These are phyloP conservation scores for Brachyhypopomus occidentalis DNA, from an alignment of 2,113 vertebrate species.

Conservation along the genomic window DNA sequence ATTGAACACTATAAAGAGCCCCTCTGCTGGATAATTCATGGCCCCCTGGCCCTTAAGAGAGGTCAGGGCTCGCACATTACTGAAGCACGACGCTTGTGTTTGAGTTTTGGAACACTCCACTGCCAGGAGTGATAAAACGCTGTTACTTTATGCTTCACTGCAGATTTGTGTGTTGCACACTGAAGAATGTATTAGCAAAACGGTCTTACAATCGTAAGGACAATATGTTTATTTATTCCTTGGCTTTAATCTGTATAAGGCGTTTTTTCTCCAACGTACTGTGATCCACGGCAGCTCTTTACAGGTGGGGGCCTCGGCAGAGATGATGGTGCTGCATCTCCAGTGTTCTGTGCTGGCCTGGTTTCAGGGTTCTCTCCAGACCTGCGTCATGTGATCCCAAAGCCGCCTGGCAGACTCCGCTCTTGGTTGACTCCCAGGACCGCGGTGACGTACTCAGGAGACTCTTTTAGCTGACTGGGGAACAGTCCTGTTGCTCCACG, in stretches of 20 bases:
- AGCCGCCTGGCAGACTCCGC: constrained; percentile 7
- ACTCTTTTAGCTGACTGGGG: constrained; percentile 12
- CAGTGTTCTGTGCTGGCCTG: too few species aligned
- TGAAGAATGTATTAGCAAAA: too few species aligned
- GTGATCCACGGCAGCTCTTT: neutral
- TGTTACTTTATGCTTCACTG: too few species aligned
- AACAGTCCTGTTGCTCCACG: constrained; percentile 25
- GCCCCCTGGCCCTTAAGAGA: neutral
- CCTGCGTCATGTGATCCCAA: too few species aligned
- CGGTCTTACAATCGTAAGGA: too few species aligned
- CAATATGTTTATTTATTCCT: too few species aligned
- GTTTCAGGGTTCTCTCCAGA: too few species aligned
- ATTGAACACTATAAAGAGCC: constrained; percentile 7
- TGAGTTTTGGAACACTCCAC: neutral
- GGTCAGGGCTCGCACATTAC: neutral
- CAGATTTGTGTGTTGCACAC: too few species aligned
- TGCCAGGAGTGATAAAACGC: too few species aligned
- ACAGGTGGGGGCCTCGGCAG: neutral
- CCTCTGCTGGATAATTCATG: constrained; percentile 42
- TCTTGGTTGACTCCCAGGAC: neutral
- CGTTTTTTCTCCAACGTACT: too few species aligned
- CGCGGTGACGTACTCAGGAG: constrained; percentile 10
- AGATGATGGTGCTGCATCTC: too few species aligned
- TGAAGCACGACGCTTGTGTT: neutral
- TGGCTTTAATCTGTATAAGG: too few species aligned